Evolutionary conservation across 2,888 invertebrate species (phyloP).

Genomic region (Tholera decimalis): DNA sequence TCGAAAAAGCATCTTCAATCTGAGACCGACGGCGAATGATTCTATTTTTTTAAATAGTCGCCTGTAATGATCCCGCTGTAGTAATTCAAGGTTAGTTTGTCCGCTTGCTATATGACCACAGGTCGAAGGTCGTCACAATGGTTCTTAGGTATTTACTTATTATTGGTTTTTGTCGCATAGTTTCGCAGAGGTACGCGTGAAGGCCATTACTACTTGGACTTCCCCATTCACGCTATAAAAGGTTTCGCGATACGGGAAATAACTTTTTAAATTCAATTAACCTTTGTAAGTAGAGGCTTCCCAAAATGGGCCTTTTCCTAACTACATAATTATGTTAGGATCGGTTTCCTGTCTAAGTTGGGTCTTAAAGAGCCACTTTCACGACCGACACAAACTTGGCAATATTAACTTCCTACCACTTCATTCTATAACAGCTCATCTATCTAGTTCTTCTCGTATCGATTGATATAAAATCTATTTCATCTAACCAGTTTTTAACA

Average conservation of each 20-base stretch:
- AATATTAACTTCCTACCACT: too few relatives aligned
- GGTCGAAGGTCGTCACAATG: conserved; percentile 48
- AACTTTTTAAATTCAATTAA: background rate
- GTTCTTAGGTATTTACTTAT: conserved; percentile 44
- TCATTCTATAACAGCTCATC: too few relatives aligned
- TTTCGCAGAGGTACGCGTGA: conserved; percentile 44
- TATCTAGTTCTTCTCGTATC: too few relatives aligned
- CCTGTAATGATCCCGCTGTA: too few relatives aligned
- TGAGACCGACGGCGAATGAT: too few relatives aligned
- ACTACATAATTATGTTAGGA: background rate
- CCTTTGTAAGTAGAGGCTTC: background rate
- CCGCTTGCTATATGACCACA: conserved; percentile 45
- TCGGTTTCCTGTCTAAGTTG: background rate
- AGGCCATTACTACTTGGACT: conserved; percentile 34
- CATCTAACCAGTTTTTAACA: too few relatives aligned
- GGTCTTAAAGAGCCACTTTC: background rate
- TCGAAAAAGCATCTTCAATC: too few relatives aligned
- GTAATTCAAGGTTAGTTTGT: too few relatives aligned
- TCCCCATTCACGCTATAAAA: conserved; percentile 21
- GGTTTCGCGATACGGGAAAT: conserved; percentile 16
- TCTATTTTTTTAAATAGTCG: too few relatives aligned
- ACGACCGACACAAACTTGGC: too few relatives aligned
- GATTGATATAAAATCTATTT: too few relatives aligned
- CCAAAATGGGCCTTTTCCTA: too few relatives aligned
- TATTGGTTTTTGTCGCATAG: conserved; percentile 34